A percentile compares a stretch with the other conserved stretches of the same genome.
phyloP scores from a whole-genome alignment of 2,113 vertebrate species.

The Hippocampus comes region DNA sequence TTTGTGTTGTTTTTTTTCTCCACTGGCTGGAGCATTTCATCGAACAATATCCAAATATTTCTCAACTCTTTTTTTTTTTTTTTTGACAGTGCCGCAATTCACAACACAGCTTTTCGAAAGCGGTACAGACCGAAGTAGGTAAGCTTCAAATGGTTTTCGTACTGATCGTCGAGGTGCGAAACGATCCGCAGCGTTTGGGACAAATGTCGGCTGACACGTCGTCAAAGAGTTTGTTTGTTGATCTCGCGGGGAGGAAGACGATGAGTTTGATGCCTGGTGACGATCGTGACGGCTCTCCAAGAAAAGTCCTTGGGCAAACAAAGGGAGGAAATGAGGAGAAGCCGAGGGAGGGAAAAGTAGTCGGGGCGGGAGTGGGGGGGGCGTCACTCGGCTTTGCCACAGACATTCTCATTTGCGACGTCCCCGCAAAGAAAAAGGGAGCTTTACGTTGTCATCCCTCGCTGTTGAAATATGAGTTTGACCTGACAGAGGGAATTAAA shows the following conservation, averaged over 20 bases:
- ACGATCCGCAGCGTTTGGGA: neutral
- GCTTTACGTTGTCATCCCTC: conserved; percentile 65
- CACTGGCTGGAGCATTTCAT: neutral
- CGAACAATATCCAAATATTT: too few species aligned
- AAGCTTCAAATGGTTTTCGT: neutral
- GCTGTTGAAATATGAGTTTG: conserved; percentile 67
- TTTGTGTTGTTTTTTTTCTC: neutral
- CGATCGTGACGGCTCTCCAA: conserved; percentile 54
- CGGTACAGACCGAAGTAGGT: neutral
- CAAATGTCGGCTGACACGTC: neutral
- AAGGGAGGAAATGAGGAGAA: conserved; percentile 43
- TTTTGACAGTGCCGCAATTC: too few species aligned
- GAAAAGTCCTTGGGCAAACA: conserved; percentile 53
- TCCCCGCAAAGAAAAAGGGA: conserved; percentile 55
- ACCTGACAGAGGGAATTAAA: conserved; percentile 76
- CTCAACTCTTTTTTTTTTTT: too few species aligned
- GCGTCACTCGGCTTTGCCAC: conserved; percentile 23
- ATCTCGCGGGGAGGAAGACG: neutral
- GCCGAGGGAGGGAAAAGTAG: conserved; percentile 12
- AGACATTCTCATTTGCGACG: conserved; percentile 64
- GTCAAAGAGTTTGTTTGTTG: conserved; percentile 2
- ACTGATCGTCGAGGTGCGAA: neutral
- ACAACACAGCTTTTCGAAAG: neutral
- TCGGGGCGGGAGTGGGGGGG: neutral
- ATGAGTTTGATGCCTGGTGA: conserved; percentile 61